A percentile compares a stretch with the other conserved stretches of the same genome.
Conservation (phyloP, 2,888 invertebrate species). For the Thereva unica region DNA sequence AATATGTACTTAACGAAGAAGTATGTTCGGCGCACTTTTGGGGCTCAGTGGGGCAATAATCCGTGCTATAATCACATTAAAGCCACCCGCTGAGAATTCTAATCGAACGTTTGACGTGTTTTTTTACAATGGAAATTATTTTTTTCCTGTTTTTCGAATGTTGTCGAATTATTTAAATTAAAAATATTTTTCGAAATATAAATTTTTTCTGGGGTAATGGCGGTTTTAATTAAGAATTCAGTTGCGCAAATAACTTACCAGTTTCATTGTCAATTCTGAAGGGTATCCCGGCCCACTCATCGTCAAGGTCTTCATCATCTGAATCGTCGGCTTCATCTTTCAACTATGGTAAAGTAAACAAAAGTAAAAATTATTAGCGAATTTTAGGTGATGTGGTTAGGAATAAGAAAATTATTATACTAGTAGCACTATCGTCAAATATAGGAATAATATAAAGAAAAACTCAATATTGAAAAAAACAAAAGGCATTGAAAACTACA, state of each 20-base stretch:
- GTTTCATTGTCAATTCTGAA: conserved; percentile 87
- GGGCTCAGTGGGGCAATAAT: conserved; percentile 32
- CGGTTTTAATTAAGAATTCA: neutral
- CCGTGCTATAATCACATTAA: conserved; percentile 29
- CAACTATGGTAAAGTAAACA: conserved; percentile 37
- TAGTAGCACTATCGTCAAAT: too few species aligned
- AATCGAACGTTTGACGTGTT: conserved; percentile 32
- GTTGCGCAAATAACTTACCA: conserved; percentile 63
- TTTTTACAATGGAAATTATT: conserved; percentile 12
- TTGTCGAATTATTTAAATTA: neutral
- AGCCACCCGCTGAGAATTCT: conserved; percentile 38
- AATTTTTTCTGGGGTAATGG: neutral
- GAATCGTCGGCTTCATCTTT: conserved; percentile 46
- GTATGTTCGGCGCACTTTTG: conserved; percentile 11
- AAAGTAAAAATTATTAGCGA: neutral
- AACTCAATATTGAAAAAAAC: too few species aligned
- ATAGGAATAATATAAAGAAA: too few species aligned
- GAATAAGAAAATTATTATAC: too few species aligned
- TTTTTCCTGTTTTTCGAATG: neutral
- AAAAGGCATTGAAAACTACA: too few species aligned
- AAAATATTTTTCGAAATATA: too few species aligned
- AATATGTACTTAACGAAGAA: neutral
- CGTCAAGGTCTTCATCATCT: conserved; percentile 58
- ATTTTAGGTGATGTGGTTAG: too few species aligned
- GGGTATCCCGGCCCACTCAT: conserved; percentile 80